Base-by-base conservation (phyloP, 2,797 vertebrate genomes). In the Agapornis canus region DNA sequence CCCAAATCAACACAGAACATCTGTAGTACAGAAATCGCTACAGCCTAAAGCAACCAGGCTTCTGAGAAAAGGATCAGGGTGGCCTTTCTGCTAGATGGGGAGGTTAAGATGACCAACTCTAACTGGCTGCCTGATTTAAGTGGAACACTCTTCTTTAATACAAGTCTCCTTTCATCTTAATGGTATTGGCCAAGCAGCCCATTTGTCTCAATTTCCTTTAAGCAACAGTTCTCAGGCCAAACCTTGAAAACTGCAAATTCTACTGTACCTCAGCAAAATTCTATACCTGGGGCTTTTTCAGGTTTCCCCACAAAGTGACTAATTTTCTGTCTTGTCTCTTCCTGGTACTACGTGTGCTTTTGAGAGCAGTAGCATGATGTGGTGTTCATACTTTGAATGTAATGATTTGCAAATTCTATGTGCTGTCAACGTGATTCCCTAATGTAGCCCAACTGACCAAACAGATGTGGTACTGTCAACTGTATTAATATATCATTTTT, bases 201-300 rank as follows among this genome's bases (percentile, higher is more conserved):
- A 95, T 96, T 97, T 96, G 72, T 95, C 92, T 95, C 94, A 75
- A 86, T 97, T 95, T 94, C 73, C 87, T 93, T 91, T 69, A 75
- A 87, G 43, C 52, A 93, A 65, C 51, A 37, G 26, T 32, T 92
- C 65, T 81, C 51, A 51, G 86, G 48, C 45, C 63, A 82, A 49
- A 76, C 14, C 70, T 56, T 72, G 85, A 91, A 95, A 96, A 66
- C 91, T 89, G 63, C 32, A 84, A 75, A 70, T 95, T 95, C 45
- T 79, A 17, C 76, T 48, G 42, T 65, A 63, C 43, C 54, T 54
- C 72, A 88, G 82, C 39, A 93, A 59, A 90, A 90, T 43, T 39
- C 19, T 8, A 27, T 11, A 83, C 20, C 18, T 70, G 63, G 51
- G 14, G 4, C 35, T 93, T 65, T 26, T 19, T 92, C 42, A 43